Base-by-base conservation (phyloP, 2,797 vertebrate genomes). In the Alcedo atthis region DNA sequence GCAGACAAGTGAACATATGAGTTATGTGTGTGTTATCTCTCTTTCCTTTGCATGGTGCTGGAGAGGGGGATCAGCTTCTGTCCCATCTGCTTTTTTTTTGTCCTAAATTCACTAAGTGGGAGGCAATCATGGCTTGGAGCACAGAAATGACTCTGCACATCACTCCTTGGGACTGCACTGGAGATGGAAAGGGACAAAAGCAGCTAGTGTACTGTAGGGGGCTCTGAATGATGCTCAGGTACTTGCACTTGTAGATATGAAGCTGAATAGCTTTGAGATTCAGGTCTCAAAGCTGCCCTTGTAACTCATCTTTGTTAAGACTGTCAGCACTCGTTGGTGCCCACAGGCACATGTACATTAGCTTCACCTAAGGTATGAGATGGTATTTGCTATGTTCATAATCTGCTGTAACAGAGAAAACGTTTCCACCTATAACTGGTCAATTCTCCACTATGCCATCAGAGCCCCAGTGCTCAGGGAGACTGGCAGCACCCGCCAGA, bases 121-220 rank as follows among this genome's bases (percentile, higher is more conserved):
- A 83, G 6, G n/a, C 1, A 4, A 62, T 5, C 0, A 0, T 25
- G n/a, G 28, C 30, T 22, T 61, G 71, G 53, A 63, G 22, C 0
- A 3, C 22, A 71, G 42, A 37, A n/a, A 35, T 67, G 49, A 28
- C 70, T 61, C 57, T 71, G 51, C 12, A 15, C 0, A 0, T 49
- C 54, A 13, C 25, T 59, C 18, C 26, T 15, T n/a, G 18, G 59
- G 45, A 32, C 63, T 37, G 16, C 24, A 21, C 37, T 32, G 30
- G 61, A 77, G 54, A 32, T 6, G 15, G 20, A 62, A 89, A 55
- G 25, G 55, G 28, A 71, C 17, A n/a, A 42, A 71, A 68, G 48
- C 43, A 63, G 35, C 21, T 66, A 30, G 14, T 4, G 30, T n/a
- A 46, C 33, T 1, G 3, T 4, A 22, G 42, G 64, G 45, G 71